Evolutionary conservation across 37 sponge, comb jelly and placozoan species (phyloP).

Genomic region (Geodia barretti): DNA sequence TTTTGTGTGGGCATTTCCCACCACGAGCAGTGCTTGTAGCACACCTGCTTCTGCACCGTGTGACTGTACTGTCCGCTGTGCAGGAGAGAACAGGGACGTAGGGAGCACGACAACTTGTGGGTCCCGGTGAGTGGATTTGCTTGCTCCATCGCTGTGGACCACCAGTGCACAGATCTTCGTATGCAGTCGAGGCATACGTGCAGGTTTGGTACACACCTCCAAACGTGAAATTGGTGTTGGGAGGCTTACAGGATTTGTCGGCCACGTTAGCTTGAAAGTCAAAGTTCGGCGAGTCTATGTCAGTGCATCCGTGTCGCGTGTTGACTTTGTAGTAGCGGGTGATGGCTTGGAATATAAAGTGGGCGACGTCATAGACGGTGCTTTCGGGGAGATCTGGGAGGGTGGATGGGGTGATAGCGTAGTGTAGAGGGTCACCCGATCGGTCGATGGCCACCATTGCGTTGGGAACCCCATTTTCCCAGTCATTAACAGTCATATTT

Average conservation of each 20-base stretch:
- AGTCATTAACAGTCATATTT: constrained; percentile 64
- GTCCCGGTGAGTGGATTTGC: constrained; percentile 64
- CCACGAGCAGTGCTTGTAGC: constrained; percentile 1
- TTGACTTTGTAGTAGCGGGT: constrained; percentile 70
- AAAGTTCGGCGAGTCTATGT: constrained; percentile 58
- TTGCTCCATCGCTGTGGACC: constrained; percentile 36
- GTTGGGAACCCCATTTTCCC: constrained; percentile 73
- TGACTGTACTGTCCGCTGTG: constrained; percentile 54
- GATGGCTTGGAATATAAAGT: constrained; percentile 46
- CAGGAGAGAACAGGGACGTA: too few species aligned
- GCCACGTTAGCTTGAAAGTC: constrained; percentile 72
- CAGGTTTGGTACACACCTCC: constrained; percentile 82
- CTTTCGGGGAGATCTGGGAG: constrained; percentile 66
- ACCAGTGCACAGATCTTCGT: constrained; percentile 36
- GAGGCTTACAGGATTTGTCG: constrained; percentile 40
- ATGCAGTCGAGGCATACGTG: constrained; percentile 12
- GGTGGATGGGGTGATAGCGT: constrained; percentile 40
- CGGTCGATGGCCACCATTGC: constrained; percentile 80
- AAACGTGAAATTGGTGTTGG: constrained; percentile 52
- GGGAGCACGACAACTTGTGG: too few species aligned
- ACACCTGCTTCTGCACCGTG: constrained; percentile 1
- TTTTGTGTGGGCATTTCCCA: not conserved
- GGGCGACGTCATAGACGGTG: constrained; percentile 38
- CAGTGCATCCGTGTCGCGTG: constrained; percentile 67
- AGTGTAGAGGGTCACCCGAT: constrained; percentile 70